Evolutionary conservation across 1,140 invertebrate species (phyloP), one percentile per base, ranked within the genome.

Genomic region (Globodera rostochiensis): DNA sequence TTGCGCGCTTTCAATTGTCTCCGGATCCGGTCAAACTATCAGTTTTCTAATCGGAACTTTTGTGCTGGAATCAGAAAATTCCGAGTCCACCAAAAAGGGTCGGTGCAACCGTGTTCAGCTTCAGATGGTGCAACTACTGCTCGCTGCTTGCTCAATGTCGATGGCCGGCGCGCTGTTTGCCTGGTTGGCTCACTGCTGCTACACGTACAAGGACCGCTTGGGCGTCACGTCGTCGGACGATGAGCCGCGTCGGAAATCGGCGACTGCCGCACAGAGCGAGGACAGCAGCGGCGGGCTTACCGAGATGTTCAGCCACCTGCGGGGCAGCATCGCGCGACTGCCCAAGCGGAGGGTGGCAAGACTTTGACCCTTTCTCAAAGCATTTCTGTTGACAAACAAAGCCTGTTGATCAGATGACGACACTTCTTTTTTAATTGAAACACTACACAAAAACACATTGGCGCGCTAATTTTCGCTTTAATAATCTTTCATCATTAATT

Each of bases 291-390:
- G 11, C 46, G 70, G 49, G 45, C 66, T 78, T 4, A 69, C 60
- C 21, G 77, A 78, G 47, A 36, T 50, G 66, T 13, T 78, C 49
- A 69, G 64, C 25, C 60, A 50, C 9, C 49, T 78, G 60, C n/a
- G 64, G 6, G 60, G 64, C 49, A 78, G 36, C 49, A 11, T 78
- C 13, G 77, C 64, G n/a, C 77, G 77, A 4, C 53, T 78, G 6
- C 77, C 77, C 45, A 78, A 50, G 47, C 53, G 66, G 49, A 78
- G 49, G 47, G 77, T 78, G 66, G 47, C 47, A 13, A 64, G 77
- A 69, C 77, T 78, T 36, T 78, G 49, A 70, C 50, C 11, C 49
- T 1, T 53, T 13, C 11, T 53, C 50, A 36, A 36, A 36, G 36
- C 36, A 36, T 36, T 36, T 36, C 36, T 36, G 36, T 36, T 36